These are phyloP conservation scores for Vanessa atalanta DNA, from an alignment of 1,140 invertebrate species.

Conservation along the genomic window DNA sequence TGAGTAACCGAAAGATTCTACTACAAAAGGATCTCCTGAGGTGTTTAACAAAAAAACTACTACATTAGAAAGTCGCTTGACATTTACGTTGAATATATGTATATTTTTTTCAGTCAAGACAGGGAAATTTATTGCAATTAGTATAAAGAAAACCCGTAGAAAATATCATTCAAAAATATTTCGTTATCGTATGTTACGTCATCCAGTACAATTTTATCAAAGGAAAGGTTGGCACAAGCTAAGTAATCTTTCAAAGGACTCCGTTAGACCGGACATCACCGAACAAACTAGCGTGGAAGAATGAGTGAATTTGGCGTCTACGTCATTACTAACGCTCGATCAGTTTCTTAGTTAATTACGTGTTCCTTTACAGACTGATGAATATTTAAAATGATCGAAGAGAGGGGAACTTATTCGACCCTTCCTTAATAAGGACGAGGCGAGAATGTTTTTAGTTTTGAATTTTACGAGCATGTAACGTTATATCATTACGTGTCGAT, in stretches of 20 bases:
- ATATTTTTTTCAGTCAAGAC: conserved; percentile 16
- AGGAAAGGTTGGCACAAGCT: neutral
- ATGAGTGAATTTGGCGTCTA: conserved; percentile 21
- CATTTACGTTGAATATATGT: conserved; percentile 13
- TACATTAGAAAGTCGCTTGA: conserved; percentile 31
- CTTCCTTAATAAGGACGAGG: conserved; percentile 44
- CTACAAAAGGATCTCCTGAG: conserved; percentile 11
- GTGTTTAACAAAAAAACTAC: conserved; percentile 23
- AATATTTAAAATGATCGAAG: conserved; percentile 56
- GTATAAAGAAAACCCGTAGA: neutral
- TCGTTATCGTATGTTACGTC: neutral
- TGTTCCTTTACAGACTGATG: conserved; percentile 49
- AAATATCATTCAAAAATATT: neutral
- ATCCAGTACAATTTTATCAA: conserved; percentile 10
- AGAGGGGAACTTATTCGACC: conserved; percentile 49
- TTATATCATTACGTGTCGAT: conserved; percentile 72
- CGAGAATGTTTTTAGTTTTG: conserved; percentile 58
- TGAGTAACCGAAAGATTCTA: neutral
- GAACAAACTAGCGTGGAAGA: conserved; percentile 14
- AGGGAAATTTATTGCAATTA: neutral
- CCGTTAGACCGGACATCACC: neutral
- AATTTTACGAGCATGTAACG: conserved; percentile 75
- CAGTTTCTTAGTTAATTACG: conserved; percentile 38
- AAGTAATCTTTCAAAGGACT: conserved; percentile 7
- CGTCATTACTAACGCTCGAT: conserved; percentile 35